A percentile compares a stretch with the other conserved stretches of the same genome.
phyloP scores from a whole-genome alignment of 2,113 vertebrate genomes.

The Eidolon helvum region DNA sequence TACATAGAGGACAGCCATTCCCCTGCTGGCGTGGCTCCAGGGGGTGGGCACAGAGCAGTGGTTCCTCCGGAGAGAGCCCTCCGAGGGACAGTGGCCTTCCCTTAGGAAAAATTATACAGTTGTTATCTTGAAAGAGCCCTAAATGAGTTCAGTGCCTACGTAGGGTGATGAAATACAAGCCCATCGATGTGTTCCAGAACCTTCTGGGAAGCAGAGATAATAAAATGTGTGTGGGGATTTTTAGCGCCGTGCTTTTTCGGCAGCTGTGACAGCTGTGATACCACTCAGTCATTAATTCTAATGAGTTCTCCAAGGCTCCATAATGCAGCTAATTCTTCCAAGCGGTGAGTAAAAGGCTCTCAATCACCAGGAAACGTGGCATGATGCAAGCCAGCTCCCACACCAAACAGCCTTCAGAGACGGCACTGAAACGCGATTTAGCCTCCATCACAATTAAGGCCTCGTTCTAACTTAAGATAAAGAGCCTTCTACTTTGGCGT shows the following conservation, averaged over 20 bases:
- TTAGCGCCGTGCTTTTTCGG: neutral
- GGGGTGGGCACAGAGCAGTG: neutral
- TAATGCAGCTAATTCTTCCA: neutral
- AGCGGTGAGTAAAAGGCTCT: neutral
- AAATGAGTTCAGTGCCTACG: neutral
- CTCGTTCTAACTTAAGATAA: neutral
- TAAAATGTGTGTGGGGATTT: neutral
- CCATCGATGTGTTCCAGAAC: neutral
- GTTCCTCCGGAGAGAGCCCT: neutral
- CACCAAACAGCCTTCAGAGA: neutral
- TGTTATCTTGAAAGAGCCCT: neutral
- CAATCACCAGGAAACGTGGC: neutral
- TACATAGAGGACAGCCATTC: neutral
- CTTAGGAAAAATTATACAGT: neutral
- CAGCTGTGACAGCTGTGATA: neutral
- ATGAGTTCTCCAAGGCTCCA: neutral
- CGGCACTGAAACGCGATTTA: neutral
- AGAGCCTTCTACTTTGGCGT: neutral
- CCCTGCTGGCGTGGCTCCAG: neutral
- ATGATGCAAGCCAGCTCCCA: neutral
- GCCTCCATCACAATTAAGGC: neutral
- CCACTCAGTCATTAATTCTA: neutral
- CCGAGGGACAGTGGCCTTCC: neutral
- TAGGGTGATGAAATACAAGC: slow-evolving; percentile 49
- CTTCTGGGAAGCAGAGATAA: neutral